Percentiles rank a stretch among this genome's conserved stretches.
Evolutionary conservation across 2,113 vertebrate genomes (phyloP).

Genomic region (Bucco capensis): DNA sequence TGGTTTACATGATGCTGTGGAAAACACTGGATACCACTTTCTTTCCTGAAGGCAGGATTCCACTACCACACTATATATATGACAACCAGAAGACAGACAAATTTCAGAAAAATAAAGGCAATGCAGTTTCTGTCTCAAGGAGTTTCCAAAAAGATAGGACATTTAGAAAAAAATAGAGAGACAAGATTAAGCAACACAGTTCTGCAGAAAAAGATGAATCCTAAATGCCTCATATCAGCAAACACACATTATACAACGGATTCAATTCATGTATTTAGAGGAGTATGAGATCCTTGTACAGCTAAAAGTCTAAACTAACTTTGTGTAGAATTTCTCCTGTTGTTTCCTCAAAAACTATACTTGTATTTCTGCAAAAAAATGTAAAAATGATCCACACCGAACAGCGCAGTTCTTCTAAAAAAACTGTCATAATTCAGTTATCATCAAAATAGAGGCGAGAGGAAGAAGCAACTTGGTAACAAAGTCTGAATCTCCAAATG

Average conservation of each 20-base stretch:
- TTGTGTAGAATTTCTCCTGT: neutral
- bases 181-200: neutral
- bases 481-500: neutral
- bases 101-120: neutral
- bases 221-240: fast-evolving
- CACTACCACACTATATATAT: neutral
- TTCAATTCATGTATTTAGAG: neutral
- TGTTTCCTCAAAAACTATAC: neutral
- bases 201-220: neutral
- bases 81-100: neutral
- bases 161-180: neutral
- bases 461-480: neutral
- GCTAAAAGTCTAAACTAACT: neutral
- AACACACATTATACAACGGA: neutral
- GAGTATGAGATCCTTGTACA: neutral
- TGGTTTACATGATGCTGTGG: neutral
- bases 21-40: neutral
- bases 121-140: neutral
- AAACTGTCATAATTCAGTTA: neutral
- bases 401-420: neutral
- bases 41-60: neutral
- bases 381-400: neutral
- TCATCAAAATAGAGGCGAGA: neutral
- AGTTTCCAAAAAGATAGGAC: neutral
- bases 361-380: neutral